Evolutionary conservation across 2,888 invertebrate species (phyloP), one percentile per base, ranked within the genome.

Genomic region (Drosophila monieri): DNA sequence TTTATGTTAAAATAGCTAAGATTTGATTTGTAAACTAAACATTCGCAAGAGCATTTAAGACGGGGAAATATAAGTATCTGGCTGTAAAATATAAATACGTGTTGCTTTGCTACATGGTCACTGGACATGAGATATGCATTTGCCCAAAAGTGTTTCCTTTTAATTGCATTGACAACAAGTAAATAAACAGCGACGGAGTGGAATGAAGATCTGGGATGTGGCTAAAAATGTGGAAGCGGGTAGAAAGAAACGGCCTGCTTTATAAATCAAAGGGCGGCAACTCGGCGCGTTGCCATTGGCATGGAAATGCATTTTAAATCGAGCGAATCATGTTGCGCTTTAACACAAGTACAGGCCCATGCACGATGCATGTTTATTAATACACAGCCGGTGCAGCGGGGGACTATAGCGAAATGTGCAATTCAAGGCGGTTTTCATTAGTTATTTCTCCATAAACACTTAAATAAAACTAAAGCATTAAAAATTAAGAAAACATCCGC

Each of bases 221-320:
- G 35, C 35, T 35, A 14, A 35, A 35, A 35, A 14, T 35, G n/a
- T 35, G 39, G 39, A 8, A 39, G 8, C 39, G 15, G 39, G 39
- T 6, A n/a, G 39, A 14, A 39, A 39, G 39, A 14, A 72, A 62
- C 66, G 77, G 64, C 52, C 60, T 62, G 74, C 65, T 81, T 83
- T 81, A 80, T 85, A 87, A 87, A 85, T 85, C 85, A 85, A 85
- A 85, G 85, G 87, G 85, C 87, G 81, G 85, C 83, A 81, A 77
- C 86, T 79, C 87, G 80, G 77, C 85, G 80, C 77, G 88, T 68
- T 85, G 81, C 85, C 83, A 83, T 85, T 78, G 86, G 80, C 87
- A 87, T 90, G 89, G 84, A 90, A 90, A 89, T 88, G 89, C 88
- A 86, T 72, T 84, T 81, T 90, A 85, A 90, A 90, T 90, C 89